Conservation (phyloP, 2,888 invertebrate genomes). For the Patella depressa region DNA sequence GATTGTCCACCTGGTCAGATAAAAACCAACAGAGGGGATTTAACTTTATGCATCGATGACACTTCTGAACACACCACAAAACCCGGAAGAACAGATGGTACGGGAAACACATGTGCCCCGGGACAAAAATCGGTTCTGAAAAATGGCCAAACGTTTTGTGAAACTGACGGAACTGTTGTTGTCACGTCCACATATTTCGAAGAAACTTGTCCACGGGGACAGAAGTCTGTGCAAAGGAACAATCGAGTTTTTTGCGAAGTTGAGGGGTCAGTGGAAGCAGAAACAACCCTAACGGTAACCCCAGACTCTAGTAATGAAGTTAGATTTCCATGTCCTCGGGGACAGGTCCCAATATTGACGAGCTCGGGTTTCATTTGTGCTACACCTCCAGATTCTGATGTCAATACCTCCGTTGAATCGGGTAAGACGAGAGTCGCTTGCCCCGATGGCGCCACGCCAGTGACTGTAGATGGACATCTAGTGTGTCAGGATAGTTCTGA, state of each 20-base stretch:
- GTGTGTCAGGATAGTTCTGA: background rate
- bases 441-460: background rate
- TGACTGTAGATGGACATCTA: background rate
- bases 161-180: background rate
- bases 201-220: background rate
- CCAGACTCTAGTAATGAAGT: background rate
- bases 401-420: background rate
- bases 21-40: background rate
- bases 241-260: background rate
- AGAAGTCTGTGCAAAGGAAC: background rate
- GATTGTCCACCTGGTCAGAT: background rate
- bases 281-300: background rate
- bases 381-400: background rate
- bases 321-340: background rate
- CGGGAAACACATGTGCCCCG: background rate
- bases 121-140: background rate
- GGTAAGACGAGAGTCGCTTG: background rate
- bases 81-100: background rate
- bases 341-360: background rate
- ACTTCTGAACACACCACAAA: background rate
- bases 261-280: background rate
- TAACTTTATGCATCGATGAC: background rate
- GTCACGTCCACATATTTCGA: too few species aligned
- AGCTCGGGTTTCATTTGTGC: background rate
- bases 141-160: background rate